Evolutionary conservation across 2,113 vertebrate species (phyloP).

Genomic region (Rana temporaria): DNA sequence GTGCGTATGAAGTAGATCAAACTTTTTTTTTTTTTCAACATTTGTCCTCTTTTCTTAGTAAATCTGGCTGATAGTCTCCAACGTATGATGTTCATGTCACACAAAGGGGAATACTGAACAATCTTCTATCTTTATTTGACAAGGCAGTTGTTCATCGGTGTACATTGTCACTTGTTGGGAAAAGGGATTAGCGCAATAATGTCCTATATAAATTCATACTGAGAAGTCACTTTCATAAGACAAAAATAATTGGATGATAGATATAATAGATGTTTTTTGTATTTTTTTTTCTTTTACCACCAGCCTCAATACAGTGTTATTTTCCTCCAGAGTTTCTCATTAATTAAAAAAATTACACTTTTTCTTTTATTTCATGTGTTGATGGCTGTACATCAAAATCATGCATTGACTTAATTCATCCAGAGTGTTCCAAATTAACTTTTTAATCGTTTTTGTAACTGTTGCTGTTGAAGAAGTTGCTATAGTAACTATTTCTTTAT

Average conservation of each 20-base stretch:
- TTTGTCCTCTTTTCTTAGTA: no score
- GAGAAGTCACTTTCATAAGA: constrained; percentile 29
- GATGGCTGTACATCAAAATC: neutral
- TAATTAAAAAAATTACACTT: neutral
- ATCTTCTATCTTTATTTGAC: constrained; percentile 35
- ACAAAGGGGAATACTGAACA: constrained; percentile 33
- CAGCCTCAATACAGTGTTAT: constrained; percentile 9
- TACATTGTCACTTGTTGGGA: constrained; percentile 37
- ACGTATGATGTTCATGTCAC: constrained; percentile 33
- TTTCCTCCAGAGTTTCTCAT: constrained; percentile 5
- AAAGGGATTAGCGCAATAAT: constrained; percentile 44
- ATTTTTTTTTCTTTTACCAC: neutral
- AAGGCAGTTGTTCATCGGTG: constrained; percentile 16
- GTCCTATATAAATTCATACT: constrained; percentile 44
- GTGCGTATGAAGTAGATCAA: no score
- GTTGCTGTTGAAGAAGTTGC: no score
- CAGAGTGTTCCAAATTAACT: no score
- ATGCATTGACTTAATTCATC: neutral
- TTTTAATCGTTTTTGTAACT: no score
- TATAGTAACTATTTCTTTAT: no score
- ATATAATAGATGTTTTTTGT: constrained; percentile 18
- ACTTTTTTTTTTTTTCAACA: no score
- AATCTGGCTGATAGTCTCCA: constrained; percentile 5
- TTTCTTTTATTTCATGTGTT: neutral
- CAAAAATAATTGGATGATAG: constrained; percentile 33